A percentile compares a stretch with the other conserved stretches of the same genome.
phyloP scores from a whole-genome alignment of 2,888 invertebrate species.

The Neoscelio sp. region DNA sequence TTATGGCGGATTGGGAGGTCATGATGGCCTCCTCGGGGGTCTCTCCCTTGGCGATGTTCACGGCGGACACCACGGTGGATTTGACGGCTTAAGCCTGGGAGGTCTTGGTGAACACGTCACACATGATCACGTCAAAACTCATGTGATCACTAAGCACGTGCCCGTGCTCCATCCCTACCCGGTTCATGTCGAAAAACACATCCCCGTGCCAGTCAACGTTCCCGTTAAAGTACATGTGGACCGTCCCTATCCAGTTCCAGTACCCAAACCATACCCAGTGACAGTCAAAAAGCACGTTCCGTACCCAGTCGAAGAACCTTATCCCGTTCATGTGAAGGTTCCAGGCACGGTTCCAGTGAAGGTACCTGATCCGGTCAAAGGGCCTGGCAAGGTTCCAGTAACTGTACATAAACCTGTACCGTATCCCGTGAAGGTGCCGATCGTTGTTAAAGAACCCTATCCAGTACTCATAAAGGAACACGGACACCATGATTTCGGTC shows the following conservation, averaged over 20 bases:
- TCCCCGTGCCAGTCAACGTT: slow-evolving; percentile 62
- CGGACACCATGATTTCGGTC: slow-evolving; percentile 65
- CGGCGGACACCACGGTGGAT: slow-evolving; percentile 60
- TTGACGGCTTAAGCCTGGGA: no score
- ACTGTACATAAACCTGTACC: slow-evolving; percentile 76
- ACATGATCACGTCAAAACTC: slow-evolving; percentile 75
- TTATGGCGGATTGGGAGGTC: slow-evolving; percentile 11
- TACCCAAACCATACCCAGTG: slow-evolving; percentile 79
- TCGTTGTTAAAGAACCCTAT: slow-evolving; percentile 73
- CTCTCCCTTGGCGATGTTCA: slow-evolving; percentile 25
- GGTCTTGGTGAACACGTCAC: slow-evolving; percentile 71
- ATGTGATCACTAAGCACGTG: slow-evolving; percentile 79
- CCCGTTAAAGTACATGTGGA: slow-evolving; percentile 69
- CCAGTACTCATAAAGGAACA: slow-evolving; percentile 75
- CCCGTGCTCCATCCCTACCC: slow-evolving; percentile 60
- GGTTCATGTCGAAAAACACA: slow-evolving; percentile 59
- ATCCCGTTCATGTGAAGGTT: slow-evolving; percentile 77
- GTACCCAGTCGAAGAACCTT: slow-evolving; percentile 76
- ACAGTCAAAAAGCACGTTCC: slow-evolving; percentile 79
- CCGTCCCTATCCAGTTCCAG: slow-evolving; percentile 77
- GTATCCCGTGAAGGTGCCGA: slow-evolving; percentile 73
- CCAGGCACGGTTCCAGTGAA: slow-evolving; percentile 77
- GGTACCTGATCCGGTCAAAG: slow-evolving; percentile 78
- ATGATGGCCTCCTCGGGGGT: no score
- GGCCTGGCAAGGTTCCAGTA: slow-evolving; percentile 77